phyloP scores from a whole-genome alignment of 2,113 vertebrate genomes.

The Loxodonta africana region DNA sequence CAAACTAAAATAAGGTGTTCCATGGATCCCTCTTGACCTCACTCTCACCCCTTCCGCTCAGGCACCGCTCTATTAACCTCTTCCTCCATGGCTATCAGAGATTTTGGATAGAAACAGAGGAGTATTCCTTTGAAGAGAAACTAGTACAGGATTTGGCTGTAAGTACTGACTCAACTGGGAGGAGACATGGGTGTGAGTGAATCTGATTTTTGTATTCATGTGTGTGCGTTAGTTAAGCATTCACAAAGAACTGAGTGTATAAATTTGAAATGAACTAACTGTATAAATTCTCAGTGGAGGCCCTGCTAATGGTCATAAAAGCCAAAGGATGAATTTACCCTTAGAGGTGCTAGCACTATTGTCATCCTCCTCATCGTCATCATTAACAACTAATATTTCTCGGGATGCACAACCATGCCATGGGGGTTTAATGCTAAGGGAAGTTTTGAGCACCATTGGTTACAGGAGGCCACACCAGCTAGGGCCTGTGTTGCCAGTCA shows the following conservation, averaged over 20 bases:
- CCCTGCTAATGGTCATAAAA: neutral
- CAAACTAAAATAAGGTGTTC: slow-evolving; percentile 87
- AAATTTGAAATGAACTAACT: slow-evolving; percentile 44
- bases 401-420: neutral
- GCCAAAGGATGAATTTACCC: slow-evolving; percentile 69
- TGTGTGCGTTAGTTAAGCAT: slow-evolving; percentile 53
- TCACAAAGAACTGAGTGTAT: neutral
- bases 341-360: neutral
- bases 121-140: slow-evolving; percentile 99
- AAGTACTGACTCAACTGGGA: slow-evolving; percentile 91
- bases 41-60: slow-evolving; percentile 93
- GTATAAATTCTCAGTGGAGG: neutral
- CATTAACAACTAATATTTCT: slow-evolving; percentile 68
- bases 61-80: slow-evolving; percentile 99
- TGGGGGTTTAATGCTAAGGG: slow-evolving; percentile 10
- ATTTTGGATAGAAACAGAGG: slow-evolving; percentile 99
- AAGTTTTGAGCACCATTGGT: slow-evolving; percentile 67
- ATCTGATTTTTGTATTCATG: slow-evolving; percentile 52
- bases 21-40: slow-evolving; percentile 92
- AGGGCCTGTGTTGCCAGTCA: neutral
- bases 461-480: slow-evolving; percentile 22
- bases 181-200: slow-evolving; percentile 54
- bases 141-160: slow-evolving; percentile 99
- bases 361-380: neutral
- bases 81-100: slow-evolving; percentile 99